Evolutionary conservation across 2,113 vertebrate species (phyloP).

Genomic region (Caloenas nicobarica): DNA sequence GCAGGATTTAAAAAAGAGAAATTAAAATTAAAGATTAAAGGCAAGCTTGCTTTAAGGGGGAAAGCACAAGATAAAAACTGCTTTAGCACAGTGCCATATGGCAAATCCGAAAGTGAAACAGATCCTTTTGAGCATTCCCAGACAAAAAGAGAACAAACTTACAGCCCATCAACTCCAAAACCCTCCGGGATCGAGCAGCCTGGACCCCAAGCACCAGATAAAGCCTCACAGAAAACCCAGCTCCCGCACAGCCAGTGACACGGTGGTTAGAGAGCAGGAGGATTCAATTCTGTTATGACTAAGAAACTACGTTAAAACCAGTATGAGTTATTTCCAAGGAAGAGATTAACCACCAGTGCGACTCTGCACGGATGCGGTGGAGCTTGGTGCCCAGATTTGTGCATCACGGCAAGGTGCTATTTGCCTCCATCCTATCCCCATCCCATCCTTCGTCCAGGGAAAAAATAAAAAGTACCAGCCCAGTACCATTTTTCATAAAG

Average conservation of each 20-base stretch:
- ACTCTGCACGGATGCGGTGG: neutral
- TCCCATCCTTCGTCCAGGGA: neutral
- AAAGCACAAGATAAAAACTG: neutral
- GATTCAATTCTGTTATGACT: neutral
- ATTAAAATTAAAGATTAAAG: neutral
- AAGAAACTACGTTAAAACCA: neutral
- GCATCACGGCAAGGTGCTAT: neutral
- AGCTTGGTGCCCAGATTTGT: neutral
- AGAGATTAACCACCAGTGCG: neutral
- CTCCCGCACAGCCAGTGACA: fast-evolving
- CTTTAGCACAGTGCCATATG: neutral
- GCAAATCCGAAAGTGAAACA: neutral
- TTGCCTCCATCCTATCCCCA: neutral
- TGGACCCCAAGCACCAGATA: neutral
- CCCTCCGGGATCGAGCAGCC: neutral
- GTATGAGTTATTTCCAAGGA: neutral
- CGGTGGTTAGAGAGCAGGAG: neutral
- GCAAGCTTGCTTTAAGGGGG: neutral
- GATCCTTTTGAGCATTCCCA: neutral
- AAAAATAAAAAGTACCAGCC: too few species aligned
- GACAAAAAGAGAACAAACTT: neutral
- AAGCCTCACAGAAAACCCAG: neutral
- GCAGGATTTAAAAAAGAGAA: neutral
- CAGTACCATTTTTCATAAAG: neutral
- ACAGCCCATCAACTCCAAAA: neutral